A percentile compares a stretch with the other conserved stretches of the same genome.
Conservation (phyloP, 37 sponge, comb jelly and placozoan genomes). For the Mnemiopsis leidyi region DNA sequence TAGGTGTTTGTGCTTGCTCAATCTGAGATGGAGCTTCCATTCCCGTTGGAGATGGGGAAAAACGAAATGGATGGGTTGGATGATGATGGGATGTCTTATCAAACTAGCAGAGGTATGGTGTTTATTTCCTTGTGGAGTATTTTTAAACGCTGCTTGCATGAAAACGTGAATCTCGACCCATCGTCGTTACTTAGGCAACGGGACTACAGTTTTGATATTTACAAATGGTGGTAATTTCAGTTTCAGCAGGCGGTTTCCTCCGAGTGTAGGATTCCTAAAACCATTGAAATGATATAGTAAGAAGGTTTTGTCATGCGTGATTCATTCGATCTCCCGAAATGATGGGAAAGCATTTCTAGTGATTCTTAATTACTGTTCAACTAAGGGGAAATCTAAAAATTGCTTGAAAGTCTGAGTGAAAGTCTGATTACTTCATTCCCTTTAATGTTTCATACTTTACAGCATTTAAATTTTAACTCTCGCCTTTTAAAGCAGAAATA, state of each 20-base stretch:
- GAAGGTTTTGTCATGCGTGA: not conserved
- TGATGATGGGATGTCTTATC: conserved; percentile 10
- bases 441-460: no score
- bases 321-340: no score
- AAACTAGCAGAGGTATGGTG: conserved; percentile 8
- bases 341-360: no score
- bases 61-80: not conserved
- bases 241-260: not conserved
- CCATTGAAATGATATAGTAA: not conserved
- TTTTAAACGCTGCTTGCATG: not conserved
- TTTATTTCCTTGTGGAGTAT: not conserved
- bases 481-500: no score
- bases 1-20: conserved; percentile 29
- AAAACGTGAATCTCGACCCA: no score
- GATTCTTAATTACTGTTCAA: no score
- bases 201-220: no score
- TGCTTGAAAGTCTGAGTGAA: no score
- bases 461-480: no score
- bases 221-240: not conserved
- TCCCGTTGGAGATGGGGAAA: conserved; percentile 23
- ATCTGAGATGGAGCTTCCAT: conserved; percentile 37
- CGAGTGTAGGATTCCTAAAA: not conserved
- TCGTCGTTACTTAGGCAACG: no score
- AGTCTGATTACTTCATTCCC: no score
- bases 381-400: no score